Conservation (phyloP, 2,888 invertebrate species). For the Microctonus hyperodae region DNA sequence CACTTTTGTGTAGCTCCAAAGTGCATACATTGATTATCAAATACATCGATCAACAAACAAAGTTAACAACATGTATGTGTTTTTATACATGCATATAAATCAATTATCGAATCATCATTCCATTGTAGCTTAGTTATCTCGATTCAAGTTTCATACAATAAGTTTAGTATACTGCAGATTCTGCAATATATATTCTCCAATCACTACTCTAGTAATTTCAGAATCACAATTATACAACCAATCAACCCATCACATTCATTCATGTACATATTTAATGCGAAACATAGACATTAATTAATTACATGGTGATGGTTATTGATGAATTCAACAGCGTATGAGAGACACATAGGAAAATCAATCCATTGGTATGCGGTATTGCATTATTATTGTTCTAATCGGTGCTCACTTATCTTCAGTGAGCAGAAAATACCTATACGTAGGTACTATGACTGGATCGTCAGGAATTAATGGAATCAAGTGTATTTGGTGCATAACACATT, state of each 20-base stretch:
- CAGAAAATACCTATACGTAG: background rate
- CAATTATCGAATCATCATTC: background rate
- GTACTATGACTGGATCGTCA: background rate
- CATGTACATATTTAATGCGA: background rate
- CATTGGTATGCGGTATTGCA: background rate
- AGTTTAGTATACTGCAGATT: background rate
- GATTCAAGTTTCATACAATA: background rate
- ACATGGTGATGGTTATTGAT: background rate
- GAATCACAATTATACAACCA: background rate
- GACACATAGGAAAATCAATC: background rate
- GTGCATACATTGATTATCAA: too few relatives aligned
- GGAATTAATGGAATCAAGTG: background rate
- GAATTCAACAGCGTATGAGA: conserved; percentile 1
- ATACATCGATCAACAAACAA: too few relatives aligned
- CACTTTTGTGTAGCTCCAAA: too few relatives aligned
- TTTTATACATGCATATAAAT: too few relatives aligned
- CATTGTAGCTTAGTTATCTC: background rate
- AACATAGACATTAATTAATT: background rate
- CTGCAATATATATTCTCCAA: background rate
- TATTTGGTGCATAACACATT: background rate
- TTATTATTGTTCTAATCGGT: background rate
- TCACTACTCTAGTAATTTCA: background rate
- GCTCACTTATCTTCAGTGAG: background rate
- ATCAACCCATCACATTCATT: background rate
- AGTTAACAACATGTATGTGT: too few relatives aligned